Base-by-base conservation (phyloP, 1,140 invertebrate species). In the Ceratina australensis region DNA sequence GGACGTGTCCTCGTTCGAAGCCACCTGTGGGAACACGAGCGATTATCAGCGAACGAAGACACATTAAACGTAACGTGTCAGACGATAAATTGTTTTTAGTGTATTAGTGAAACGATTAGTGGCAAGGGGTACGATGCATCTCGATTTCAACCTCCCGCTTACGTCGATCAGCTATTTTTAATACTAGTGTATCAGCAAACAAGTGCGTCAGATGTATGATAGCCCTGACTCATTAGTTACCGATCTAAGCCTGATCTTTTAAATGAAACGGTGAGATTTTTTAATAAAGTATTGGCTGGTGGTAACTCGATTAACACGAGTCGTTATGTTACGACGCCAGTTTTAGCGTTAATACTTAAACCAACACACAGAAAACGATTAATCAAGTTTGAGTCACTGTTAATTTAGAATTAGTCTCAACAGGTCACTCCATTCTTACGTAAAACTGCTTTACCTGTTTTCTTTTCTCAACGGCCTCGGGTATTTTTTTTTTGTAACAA, bases 1-100 rank as follows among this genome's bases (percentile, higher is more conserved):
- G 61, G 94, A 94, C 47, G 94, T 94, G 66, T 94, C 90, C 65
- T 94, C 94, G 69, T 94, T 95, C 18, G 96, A 83, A 76, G 95
- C 95, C 88, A 96, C 94, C 95, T 96, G 92, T 18, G 16, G 15
- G 77, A 69, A 47, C 16, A 69, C 18, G 56, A 61, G 22, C 24
- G 18, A 69, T 84, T 79, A 76, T 84, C 76, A 76, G 33, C 16
- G 24, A 28, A 47, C 18, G 56, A 80, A 75, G 15, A 28, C 22
- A 64, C 1, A 15, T 33, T 61, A 42, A 20, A 33, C 52, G 69
- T 77, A 75, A 26, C 20, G 54, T n/a, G 24, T 22, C 50, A 73
- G 66, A 79, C 52, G 52, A 56, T 33, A 54, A 79, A 15, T 64
- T 8, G 18, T 64, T 57, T 74, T 79, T 79, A 79, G 77, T 74